Evolutionary conservation across 2,888 invertebrate genomes (phyloP), one percentile per base, ranked within the genome.

Genomic region (Macrophya annulata): DNA sequence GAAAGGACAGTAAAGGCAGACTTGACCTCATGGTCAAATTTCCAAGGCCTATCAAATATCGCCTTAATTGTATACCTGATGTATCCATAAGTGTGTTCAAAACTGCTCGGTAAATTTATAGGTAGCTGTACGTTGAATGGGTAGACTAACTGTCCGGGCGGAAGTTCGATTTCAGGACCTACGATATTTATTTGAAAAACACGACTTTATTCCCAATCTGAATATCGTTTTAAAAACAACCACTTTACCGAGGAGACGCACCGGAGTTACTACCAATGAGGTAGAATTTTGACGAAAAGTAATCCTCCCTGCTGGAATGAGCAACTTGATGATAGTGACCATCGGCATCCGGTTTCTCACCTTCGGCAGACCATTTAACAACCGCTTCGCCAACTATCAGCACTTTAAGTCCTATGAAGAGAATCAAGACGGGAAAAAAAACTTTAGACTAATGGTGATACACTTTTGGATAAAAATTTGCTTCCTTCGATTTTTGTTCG

Each of bases 261-360:
- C 81, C 90, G 93, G 95, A 95, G 94, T 94, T 95, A 90, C 96
- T 96, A 81, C 96, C 96, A 79, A 96, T 91, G 85, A 96, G 91
- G 92, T 96, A 96, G 91, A 96, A 96, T 88, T 68, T 68, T 68
- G 74, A 74, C 9, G 74, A 74, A 45, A 74, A 74, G 74, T 74
- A 74, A 74, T 43, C 45, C 45, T 74, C 74, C 4, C 25, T 25
- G 55, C 51, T 21, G 25, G 45, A 4, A 10, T 25, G 8, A 8
- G 31, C 25, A 5, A 51, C 37, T 25, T 77, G 10, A 1, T 77
- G 77, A 45, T 77, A 77, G 37, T 77, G 21, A 12, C 77, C 77
- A 77, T 51, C 51, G 17, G 51, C 77, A 25, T 77, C 77, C 8
- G 77, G 51, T 31, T 51, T 48, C 45, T 77, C 77, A 31, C 55